A percentile compares a stretch with the other conserved stretches of the same genome.
These are phyloP conservation scores for Aphidius ervi DNA, from an alignment of 1,140 invertebrate genomes.

Conservation along the genomic window DNA sequence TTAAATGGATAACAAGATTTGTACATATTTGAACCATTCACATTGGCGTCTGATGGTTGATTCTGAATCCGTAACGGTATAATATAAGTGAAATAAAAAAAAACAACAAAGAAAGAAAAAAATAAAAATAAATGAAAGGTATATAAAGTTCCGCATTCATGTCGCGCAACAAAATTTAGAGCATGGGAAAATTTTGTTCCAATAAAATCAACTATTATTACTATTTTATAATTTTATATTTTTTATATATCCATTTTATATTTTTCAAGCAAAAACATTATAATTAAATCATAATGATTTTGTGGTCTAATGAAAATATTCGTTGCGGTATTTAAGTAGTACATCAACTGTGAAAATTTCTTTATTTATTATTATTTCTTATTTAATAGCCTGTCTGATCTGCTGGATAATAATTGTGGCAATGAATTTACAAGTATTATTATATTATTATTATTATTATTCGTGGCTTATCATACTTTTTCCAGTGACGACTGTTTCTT, in stretches of 20 bases:
- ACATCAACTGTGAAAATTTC: conserved; percentile 3
- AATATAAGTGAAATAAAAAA: conserved; percentile 9
- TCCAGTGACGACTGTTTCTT: no score
- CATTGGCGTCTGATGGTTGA: conserved; percentile 5
- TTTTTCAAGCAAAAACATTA: no score
- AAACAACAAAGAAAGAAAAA: conserved; percentile 8
- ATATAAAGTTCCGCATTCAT: conserved; percentile 15
- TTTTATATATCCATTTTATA: no score
- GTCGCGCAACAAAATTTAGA: conserved; percentile 12
- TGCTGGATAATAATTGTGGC: no score
- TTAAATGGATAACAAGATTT: no score
- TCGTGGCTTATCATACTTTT: no score
- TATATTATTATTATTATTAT: no score
- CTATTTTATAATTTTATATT: neutral
- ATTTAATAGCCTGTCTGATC: no score
- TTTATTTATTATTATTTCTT: no score
- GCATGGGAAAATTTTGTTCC: conserved; percentile 14
- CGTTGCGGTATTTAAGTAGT: conserved; percentile 28
- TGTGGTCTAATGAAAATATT: conserved; percentile 11
- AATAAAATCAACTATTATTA: neutral
- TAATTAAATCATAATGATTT: no score
- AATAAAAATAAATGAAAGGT: conserved; percentile 1
- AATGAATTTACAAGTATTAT: no score
- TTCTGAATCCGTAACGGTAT: conserved; percentile 15
- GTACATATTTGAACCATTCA: neutral